A percentile compares a stretch with the other conserved stretches of the same genome.
These are phyloP conservation scores for Muscicapa adusta DNA, from an alignment of 2,113 vertebrate species.

Conservation along the genomic window DNA sequence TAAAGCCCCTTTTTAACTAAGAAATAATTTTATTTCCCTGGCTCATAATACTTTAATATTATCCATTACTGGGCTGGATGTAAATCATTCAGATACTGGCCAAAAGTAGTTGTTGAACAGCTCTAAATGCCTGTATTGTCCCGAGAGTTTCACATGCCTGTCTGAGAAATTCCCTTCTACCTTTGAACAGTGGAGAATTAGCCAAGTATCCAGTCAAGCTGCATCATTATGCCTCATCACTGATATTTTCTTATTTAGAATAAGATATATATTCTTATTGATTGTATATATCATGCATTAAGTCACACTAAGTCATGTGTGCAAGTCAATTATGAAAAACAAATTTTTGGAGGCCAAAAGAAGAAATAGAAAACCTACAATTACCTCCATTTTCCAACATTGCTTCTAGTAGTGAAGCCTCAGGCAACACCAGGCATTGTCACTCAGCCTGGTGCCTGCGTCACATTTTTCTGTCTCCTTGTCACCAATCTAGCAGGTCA, in stretches of 20 bases:
- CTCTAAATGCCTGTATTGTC: neutral
- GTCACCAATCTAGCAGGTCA: constrained; percentile 12
- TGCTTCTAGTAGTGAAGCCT: neutral
- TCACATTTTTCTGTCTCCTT: neutral
- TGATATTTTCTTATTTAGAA: neutral
- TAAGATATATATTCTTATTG: neutral
- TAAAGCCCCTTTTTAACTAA: neutral
- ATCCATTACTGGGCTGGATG: neutral
- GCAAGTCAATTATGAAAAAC: constrained; percentile 10
- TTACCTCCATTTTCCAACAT: neutral
- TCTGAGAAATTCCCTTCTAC: neutral
- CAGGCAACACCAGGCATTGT: neutral
- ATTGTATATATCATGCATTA: neutral
- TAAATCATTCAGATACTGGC: neutral
- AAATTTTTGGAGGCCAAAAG: neutral
- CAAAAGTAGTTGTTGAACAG: neutral
- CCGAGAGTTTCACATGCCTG: neutral
- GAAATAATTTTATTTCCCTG: neutral
- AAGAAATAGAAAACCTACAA: constrained; percentile 1
- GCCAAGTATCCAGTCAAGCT: neutral
- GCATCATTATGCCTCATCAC: neutral
- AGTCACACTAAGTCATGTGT: neutral
- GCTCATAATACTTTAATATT: neutral
- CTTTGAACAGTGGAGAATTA: neutral
- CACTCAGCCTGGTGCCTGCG: neutral